These are phyloP conservation scores for Mythimna loreyi DNA, from an alignment of 2,888 invertebrate species.

Conservation along the genomic window DNA sequence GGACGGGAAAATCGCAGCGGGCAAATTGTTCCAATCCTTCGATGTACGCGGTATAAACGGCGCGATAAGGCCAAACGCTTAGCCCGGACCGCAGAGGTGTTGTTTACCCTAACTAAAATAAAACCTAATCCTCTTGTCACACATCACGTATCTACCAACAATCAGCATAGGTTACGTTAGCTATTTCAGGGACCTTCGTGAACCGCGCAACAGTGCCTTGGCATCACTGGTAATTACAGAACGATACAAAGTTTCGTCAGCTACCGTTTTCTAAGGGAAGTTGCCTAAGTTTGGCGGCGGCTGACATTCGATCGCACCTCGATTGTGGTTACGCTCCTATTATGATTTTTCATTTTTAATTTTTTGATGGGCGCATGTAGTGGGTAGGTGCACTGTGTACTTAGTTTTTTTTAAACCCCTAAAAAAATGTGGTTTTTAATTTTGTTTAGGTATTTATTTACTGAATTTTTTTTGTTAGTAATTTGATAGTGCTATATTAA, in stretches of 20 bases:
- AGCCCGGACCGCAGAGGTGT: too few relatives aligned
- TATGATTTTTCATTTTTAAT: too few relatives aligned
- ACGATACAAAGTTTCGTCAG: constrained; percentile 55
- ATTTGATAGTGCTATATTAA: too few relatives aligned
- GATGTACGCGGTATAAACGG: too few relatives aligned
- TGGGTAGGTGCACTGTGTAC: not conserved
- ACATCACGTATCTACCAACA: not conserved
- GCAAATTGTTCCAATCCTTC: too few relatives aligned
- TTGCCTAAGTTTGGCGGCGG: constrained; percentile 58
- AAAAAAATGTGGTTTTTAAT: too few relatives aligned
- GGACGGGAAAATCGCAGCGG: too few relatives aligned
- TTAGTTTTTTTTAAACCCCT: too few relatives aligned
- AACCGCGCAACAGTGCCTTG: constrained; percentile 55
- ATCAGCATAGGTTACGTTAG: constrained; percentile 21
- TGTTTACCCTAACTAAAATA: too few relatives aligned
- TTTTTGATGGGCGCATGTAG: constrained; percentile 15
- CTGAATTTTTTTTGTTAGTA: too few relatives aligned
- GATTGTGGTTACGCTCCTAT: constrained; percentile 61
- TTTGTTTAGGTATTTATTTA: too few relatives aligned
- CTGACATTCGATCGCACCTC: constrained; percentile 56
- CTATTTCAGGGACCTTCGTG: constrained; percentile 35
- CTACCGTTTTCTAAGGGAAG: constrained; percentile 70
- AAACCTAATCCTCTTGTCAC: not conserved
- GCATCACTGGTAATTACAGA: constrained; percentile 49
- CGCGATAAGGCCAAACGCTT: too few relatives aligned